A percentile compares a stretch with the other conserved stretches of the same genome.
Conservation (phyloP, 1,140 invertebrate species). For the Drosophila bocki region DNA sequence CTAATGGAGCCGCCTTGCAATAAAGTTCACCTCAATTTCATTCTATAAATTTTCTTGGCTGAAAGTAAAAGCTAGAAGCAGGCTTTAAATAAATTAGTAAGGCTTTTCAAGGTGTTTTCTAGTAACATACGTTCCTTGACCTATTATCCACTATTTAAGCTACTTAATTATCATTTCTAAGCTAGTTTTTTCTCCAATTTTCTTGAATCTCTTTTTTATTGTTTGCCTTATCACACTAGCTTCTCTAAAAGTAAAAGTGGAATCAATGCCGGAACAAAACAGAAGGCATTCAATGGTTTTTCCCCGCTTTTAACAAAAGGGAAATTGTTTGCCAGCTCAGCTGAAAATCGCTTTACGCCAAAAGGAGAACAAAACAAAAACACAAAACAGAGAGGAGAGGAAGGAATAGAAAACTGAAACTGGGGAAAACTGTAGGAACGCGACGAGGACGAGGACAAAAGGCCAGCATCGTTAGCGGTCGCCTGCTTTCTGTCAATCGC, state of each 20-base stretch:
- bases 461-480: slow-evolving; percentile 50
- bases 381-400: neutral
- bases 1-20: neutral
- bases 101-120: neutral
- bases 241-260: slow-evolving; percentile 31
- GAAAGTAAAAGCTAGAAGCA: neutral
- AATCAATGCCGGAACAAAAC: slow-evolving; percentile 31
- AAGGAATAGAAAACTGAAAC: slow-evolving; percentile 10
- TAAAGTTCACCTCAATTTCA: slow-evolving; percentile 8
- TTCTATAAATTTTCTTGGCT: neutral
- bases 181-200: neutral
- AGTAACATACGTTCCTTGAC: neutral
- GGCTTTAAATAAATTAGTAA: neutral
- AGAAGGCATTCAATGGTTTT: slow-evolving; percentile 18
- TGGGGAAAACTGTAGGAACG: neutral
- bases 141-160: neutral
- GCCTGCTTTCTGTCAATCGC: slow-evolving; percentile 26
- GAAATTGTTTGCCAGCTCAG: slow-evolving; percentile 60
- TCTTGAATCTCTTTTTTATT: neutral
- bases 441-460: slow-evolving; percentile 52
- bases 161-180: neutral
- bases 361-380: slow-evolving; percentile 14
- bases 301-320: slow-evolving; percentile 24
- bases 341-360: slow-evolving; percentile 57
- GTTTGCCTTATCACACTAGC: slow-evolving; percentile 21